Conservation (phyloP, 2,797 vertebrate genomes). For the Dendrocincla fuliginosa region DNA sequence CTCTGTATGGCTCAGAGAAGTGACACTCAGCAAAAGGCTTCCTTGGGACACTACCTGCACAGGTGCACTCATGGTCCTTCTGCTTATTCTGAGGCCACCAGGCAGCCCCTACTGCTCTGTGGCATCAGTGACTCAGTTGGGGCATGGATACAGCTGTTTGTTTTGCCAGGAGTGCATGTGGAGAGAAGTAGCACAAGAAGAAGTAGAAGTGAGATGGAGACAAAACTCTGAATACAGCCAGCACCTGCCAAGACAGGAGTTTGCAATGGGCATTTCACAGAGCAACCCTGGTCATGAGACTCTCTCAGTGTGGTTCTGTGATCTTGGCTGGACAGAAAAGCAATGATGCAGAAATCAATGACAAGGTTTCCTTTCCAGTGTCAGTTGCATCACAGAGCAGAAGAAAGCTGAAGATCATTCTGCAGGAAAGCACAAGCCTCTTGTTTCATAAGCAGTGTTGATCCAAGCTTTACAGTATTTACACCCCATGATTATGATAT, state of each 20-base stretch:
- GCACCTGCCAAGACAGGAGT: neutral
- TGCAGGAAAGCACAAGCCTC: neutral
- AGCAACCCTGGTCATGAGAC: neutral
- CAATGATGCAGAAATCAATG: neutral
- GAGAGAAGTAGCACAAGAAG: neutral
- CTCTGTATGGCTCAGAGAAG: neutral
- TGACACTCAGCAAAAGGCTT: neutral
- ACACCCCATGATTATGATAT: neutral
- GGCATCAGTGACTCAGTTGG: neutral
- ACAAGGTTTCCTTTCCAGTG: neutral
- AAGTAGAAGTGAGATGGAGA: neutral
- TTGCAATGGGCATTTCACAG: neutral
- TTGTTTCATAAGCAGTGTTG: neutral
- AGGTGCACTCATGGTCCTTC: neutral
- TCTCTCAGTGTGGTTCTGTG: neutral
- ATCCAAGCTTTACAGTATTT: neutral
- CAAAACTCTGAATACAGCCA: neutral
- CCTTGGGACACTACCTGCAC: neutral
- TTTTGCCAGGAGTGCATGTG: neutral
- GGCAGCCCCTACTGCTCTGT: neutral
- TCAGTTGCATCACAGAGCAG: neutral
- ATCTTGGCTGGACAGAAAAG: neutral
- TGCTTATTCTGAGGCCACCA: neutral
- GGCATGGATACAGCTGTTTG: neutral
- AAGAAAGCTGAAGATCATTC: neutral